These are phyloP conservation scores for Rhopalosiphum maidis DNA, from an alignment of 1,140 invertebrate genomes.

Conservation along the genomic window DNA sequence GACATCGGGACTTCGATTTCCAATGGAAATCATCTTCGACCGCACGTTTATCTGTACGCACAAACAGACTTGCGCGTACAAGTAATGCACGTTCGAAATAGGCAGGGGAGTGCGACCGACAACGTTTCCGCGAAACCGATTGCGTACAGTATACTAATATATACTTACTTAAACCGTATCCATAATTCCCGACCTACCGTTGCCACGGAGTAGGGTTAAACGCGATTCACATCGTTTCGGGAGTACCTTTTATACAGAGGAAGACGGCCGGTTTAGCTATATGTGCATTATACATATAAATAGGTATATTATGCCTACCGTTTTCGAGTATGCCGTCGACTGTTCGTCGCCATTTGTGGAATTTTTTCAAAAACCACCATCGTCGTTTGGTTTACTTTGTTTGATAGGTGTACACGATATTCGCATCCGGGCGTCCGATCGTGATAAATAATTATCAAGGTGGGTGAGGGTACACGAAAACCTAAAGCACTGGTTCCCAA, in stretches of 20 bases:
- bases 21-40: slow-evolving; percentile 29
- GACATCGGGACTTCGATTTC: background rate
- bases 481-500: too few species aligned
- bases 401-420: too few species aligned
- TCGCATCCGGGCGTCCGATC: too few species aligned
- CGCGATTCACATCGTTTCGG: background rate
- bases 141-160: background rate
- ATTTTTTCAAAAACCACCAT: too few species aligned
- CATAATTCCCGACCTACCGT: background rate
- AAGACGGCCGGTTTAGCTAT: too few species aligned
- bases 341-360: too few species aligned
- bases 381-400: too few species aligned
- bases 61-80: background rate
- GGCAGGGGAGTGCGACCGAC: background rate
- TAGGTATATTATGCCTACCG: too few species aligned
- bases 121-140: background rate
- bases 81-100: background rate
- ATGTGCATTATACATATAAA: too few species aligned
- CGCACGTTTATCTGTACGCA: background rate
- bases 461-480: too few species aligned
- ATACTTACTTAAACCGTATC: background rate
- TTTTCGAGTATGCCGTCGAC: too few species aligned
- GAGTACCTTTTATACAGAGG: background rate
- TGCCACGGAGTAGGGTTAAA: background rate
- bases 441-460: too few species aligned